Evolutionary conservation across 2,888 invertebrate genomes (phyloP).

Genomic region (Ophioninae sp.): DNA sequence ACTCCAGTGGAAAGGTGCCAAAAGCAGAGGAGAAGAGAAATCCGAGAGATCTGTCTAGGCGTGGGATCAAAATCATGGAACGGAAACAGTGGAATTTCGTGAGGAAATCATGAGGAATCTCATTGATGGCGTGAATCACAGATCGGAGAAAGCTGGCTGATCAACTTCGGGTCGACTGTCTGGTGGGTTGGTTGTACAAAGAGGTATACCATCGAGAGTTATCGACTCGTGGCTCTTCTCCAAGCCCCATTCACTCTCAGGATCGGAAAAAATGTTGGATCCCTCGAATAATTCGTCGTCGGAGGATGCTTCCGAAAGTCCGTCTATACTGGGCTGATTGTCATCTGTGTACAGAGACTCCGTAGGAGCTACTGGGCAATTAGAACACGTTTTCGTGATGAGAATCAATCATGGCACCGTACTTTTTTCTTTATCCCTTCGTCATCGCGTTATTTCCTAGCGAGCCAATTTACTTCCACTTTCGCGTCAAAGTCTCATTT

Average conservation of each 20-base stretch:
- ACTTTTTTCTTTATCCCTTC: not conserved
- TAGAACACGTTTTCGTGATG: not conserved
- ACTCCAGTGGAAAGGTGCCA: not conserved
- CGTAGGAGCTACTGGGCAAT: conserved; percentile 62
- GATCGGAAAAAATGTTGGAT: conserved; percentile 86
- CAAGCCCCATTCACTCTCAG: conserved; percentile 87
- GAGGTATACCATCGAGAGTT: conserved; percentile 65
- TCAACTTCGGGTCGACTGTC: conserved; percentile 85
- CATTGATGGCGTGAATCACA: not conserved
- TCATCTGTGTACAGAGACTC: conserved; percentile 71
- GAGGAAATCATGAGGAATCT: not conserved
- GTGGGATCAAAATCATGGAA: not conserved
- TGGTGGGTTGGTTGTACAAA: conserved; percentile 70
- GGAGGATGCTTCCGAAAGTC: conserved; percentile 81
- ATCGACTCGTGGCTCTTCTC: conserved; percentile 70
- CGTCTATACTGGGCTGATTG: conserved; percentile 76
- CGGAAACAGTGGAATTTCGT: conserved; percentile 14
- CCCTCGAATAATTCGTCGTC: conserved; percentile 84
- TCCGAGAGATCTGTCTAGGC: not conserved
- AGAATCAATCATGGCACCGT: not conserved
- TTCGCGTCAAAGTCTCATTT: not conserved
- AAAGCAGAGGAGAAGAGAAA: not conserved
- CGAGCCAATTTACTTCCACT: not conserved
- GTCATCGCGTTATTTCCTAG: not conserved
- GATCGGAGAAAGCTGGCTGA: conserved; percentile 74